Conservation (phyloP, 2,888 invertebrate species). For the Heliconius charithonia region DNA sequence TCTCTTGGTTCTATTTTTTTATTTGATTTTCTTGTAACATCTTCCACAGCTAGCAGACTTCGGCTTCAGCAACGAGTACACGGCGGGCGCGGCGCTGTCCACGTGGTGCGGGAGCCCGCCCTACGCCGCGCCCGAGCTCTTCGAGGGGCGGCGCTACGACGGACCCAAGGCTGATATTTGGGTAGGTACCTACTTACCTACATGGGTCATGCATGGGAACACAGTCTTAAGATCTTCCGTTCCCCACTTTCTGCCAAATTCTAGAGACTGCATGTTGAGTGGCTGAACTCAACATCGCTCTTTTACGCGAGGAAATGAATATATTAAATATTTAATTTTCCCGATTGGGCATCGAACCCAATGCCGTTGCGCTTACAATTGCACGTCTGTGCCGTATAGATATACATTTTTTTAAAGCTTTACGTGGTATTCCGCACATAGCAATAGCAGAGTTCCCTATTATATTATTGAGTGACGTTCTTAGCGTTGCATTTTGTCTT, state of each 20-base stretch:
- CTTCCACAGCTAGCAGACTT: constrained; percentile 90
- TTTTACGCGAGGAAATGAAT: neutral
- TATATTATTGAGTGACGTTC: no score
- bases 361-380: neutral
- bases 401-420: no score
- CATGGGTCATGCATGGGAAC: neutral
- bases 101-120: constrained; percentile 98
- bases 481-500: no score
- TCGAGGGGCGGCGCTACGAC: constrained; percentile 97
- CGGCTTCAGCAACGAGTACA: constrained; percentile 97
- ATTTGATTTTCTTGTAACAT: no score
- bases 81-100: constrained; percentile 89
- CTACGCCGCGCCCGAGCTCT: constrained; percentile 97
- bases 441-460: no score
- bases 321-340: neutral
- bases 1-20: no score
- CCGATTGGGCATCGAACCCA: neutral
- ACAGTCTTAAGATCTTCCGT: neutral
- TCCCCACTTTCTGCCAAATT: neutral
- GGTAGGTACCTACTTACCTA: constrained; percentile 61
- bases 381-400: no score
- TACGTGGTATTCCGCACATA: no score
- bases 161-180: constrained; percentile 99
- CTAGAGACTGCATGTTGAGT: neutral
- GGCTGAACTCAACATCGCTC: neutral